Evolutionary conservation across 1,140 invertebrate genomes (phyloP), one percentile per base, ranked within the genome.

Genomic region (Drosophila burlai): DNA sequence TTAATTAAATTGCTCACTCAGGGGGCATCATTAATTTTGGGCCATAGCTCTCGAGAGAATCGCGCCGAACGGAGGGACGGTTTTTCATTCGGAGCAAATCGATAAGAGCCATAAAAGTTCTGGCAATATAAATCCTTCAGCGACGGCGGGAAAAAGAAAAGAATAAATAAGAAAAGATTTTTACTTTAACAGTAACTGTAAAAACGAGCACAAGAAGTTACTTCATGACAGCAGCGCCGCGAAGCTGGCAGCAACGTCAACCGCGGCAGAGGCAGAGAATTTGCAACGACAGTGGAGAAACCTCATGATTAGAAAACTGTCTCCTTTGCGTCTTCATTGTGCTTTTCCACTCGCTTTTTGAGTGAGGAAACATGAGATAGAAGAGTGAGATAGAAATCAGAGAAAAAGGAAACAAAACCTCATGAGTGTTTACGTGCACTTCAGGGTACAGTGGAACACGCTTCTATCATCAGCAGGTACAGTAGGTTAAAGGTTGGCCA

Each of bases 81-180:
- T 31, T 55, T 62, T 62, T 57, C 47, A 50, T 34, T 24, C 15
- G 31, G 7, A 57, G 49, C 52, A 58, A 57, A 86, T 87, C 83
- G 83, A 87, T 83, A 83, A 69, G 46, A 71, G 62, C 73, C 77
- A 75, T 78, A 65, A 83, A 83, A 77, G 57, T 75, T 83, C 66
- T 62, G 64, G 61, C 54, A 79, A 73, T 80, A 83, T 66, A 87
- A 76, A 75, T 78, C 75, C 73, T 69, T 68, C n/a, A 18, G 21
- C 16, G 4, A 18, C 68, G 46, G 21, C 55, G 57, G 45, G 26
- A 42, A 54, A 36, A 11, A 46, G 29, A 38, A 24, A 21, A 21
- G 21, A 52, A 34, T 13, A 34, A 16, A 40, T 10, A 7, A 55
- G 38, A 55, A 40, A 59, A 49, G 36, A 43, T 62, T 63, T 61